Base-by-base conservation (phyloP, 1,140 invertebrate species). In the Choristoneura fumiferana region DNA sequence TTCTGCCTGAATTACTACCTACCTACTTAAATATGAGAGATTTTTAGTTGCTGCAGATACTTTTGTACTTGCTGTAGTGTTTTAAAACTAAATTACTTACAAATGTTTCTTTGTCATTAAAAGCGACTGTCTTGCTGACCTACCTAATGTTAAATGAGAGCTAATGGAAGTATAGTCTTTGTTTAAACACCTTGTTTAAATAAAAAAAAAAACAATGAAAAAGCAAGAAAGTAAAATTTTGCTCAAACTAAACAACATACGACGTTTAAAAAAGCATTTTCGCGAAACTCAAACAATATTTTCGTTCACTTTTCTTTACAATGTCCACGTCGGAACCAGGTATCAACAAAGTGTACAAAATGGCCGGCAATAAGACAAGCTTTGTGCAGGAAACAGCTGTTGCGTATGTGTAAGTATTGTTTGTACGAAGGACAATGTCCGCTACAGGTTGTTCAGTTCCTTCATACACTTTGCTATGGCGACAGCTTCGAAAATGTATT, bases 381-480 rank as follows among this genome's bases (percentile, higher is more conserved):
- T 62, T 61, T 65, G 57, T 65, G 35, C 2, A 49, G 40, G 15
- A 18, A 49, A 18, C 43, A 49, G 43, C 18, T 49, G 43, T 12
- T 22, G 17, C n/a, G 43, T 49, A 29, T 15, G 6, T 45, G 18
- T 49, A n/a, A n/a, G 43, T 29, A 29, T 29, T 49, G 40, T 45
- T 29, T 29, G 43, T 18, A 10, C 40, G 40, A 22, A 12, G 53
- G 55, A 43, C 38, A 36, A 29, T 61, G 40, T 58, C 52, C 33
- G 55, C 33, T 60, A 43, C 63, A 65, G 52, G 56, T 62, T 57
- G 52, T 58, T 45, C 34, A 33, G 49, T 61, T 58, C 58, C 59
- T 65, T 65, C 49, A 57, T 61, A 45, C 17, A 53, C 15, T 37
- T 38, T 12, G 12, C 17, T 45, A 5, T 29, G 33, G 38, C 17